A percentile compares a stretch with the other conserved stretches of the same genome.
Evolutionary conservation across 2,113 vertebrate genomes (phyloP).

Genomic region (Scolopax mira): DNA sequence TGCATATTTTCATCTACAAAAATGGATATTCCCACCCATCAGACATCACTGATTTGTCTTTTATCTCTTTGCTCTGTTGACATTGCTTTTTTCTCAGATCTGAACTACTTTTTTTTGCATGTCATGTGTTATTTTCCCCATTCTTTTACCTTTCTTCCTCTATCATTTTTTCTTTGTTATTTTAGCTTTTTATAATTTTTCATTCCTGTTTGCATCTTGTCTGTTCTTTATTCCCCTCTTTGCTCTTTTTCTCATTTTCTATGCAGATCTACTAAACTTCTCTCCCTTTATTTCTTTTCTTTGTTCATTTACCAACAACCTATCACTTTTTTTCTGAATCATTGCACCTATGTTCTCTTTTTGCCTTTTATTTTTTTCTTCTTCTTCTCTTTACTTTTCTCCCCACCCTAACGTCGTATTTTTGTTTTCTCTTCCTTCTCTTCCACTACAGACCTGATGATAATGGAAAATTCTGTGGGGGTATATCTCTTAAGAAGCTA

Average conservation of each 20-base stretch:
- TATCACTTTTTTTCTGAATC: not conserved
- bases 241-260: not conserved
- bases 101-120: constrained; percentile 7
- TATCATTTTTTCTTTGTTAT: constrained; percentile 31
- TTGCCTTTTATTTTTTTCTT: not conserved
- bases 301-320: not conserved
- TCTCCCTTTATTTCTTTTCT: not conserved
- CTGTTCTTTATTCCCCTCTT: not conserved
- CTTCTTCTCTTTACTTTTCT: not conserved
- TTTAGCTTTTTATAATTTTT: constrained; percentile 19
- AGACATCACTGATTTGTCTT: not conserved
- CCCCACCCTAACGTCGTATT: not conserved
- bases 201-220: not conserved
- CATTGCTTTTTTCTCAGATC: constrained; percentile 33
- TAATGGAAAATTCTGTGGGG: not conserved
- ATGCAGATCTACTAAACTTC: not conserved
- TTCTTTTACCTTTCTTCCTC: constrained; percentile 11
- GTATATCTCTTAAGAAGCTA: not conserved
- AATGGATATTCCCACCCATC: not conserved
- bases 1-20: constrained; percentile 10
- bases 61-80: constrained; percentile 48
- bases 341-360: not conserved
- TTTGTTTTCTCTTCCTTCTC: not conserved
- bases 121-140: not conserved
- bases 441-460: not conserved